A percentile compares a stretch with the other conserved stretches of the same genome.
Conservation (phyloP, 1,140 invertebrate species). For the Pseudoatta argentina region DNA sequence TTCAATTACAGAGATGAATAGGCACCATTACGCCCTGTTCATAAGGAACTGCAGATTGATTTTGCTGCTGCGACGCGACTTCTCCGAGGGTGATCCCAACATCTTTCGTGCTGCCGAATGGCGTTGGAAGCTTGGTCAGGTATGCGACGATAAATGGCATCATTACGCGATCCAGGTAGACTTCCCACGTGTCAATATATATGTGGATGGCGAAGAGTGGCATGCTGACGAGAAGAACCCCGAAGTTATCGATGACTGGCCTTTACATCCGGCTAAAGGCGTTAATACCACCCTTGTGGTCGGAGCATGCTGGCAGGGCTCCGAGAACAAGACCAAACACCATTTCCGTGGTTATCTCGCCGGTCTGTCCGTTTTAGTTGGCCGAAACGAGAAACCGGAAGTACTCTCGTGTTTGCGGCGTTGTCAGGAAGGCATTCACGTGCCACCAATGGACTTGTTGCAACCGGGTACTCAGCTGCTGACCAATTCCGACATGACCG, state of each 20-base stretch:
- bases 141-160: conserved; percentile 99
- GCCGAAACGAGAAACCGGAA: conserved; percentile 92
- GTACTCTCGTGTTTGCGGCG: conserved; percentile 94
- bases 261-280: conserved; percentile 97
- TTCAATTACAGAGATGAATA: conserved; percentile 95
- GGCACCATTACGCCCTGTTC: conserved; percentile 99
- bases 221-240: conserved; percentile 93
- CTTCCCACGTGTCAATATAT: conserved; percentile 95
- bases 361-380: conserved; percentile 93
- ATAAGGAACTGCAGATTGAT: conserved; percentile 98
- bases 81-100: conserved; percentile 96
- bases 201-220: conserved; percentile 95
- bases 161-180: conserved; percentile 97
- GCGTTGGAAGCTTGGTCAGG: conserved; percentile 96
- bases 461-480: conserved; percentile 91
- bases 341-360: conserved; percentile 95
- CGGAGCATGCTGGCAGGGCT: conserved; percentile 99
- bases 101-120: conserved; percentile 99
- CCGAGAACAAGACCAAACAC: conserved; percentile 95
- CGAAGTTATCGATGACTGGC: conserved; percentile 99
- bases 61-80: conserved; percentile 96
- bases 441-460: conserved; percentile 92
- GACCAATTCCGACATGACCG: conserved; percentile 93
- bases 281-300: conserved; percentile 97
- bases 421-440: conserved; percentile 93